Evolutionary conservation across 2,113 vertebrate genomes (phyloP).

Genomic region (Tylochromis polylepis): DNA sequence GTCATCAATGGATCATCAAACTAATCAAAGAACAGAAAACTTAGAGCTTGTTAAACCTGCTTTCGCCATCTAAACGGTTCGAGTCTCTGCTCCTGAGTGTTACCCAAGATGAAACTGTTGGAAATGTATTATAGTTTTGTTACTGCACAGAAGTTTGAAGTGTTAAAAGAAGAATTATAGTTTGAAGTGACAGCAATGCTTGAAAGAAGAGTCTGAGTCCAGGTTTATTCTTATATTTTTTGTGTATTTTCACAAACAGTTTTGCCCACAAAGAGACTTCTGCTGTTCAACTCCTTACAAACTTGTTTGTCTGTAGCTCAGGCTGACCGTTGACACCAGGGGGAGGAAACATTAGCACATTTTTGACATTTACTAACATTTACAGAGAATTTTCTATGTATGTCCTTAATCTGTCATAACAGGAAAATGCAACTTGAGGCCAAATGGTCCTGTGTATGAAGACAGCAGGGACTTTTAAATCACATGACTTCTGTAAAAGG

Average conservation of each 20-base stretch:
- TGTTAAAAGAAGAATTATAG: neutral
- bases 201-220: neutral
- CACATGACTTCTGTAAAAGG: neutral
- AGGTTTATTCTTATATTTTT: fast-evolving
- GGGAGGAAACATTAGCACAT: neutral
- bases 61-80: too few species aligned
- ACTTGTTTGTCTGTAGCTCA: neutral
- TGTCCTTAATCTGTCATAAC: fast-evolving
- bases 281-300: neutral
- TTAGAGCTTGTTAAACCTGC: too few species aligned
- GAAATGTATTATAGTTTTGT: too few species aligned
- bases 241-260: neutral
- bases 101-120: too few species aligned
- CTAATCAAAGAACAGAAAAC: too few species aligned
- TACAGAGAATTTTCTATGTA: neutral
- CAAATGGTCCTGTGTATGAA: neutral
- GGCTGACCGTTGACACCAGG: neutral
- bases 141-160: too few species aligned
- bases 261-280: neutral
- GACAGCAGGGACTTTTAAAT: neutral
- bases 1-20: too few species aligned
- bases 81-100: too few species aligned
- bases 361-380: neutral
- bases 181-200: fast-evolving
- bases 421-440: too few species aligned